Base-by-base conservation (phyloP, 2,113 vertebrate genomes). In the Sylvilagus bachmani region DNA sequence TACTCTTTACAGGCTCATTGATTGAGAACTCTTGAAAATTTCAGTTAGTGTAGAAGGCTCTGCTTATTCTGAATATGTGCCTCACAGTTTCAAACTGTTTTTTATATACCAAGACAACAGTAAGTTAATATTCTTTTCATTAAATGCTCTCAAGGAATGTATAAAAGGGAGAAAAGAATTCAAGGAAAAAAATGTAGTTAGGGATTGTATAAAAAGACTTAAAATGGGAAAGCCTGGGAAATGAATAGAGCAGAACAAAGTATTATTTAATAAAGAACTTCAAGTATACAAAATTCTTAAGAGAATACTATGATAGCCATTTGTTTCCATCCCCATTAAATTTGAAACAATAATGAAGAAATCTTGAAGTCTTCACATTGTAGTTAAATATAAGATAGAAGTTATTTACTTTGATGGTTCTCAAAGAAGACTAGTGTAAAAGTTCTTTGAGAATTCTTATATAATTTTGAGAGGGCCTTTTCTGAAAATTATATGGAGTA, bases 401-500 rank as follows among this genome's bases (percentile, higher is more conserved):
- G 78, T 90, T 92, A 74, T 79, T 78, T 92, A 70, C 19, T 87
- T 80, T 67, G 25, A 13, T 71, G 64, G 44, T 88, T 93, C n/a
- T 91, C 33, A 87, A 31, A 53, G 51, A 74, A 90, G 31, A 71
- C 55, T 79, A 87, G 33, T 78, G 1, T 77, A n/a, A 79, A 78
- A 71, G 27, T 86, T 90, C 21, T 79, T 79, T 92, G 58, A 88
- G 73, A 77, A 71, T 87, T 74, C 84, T 79, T 64, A 44, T 14
- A 55, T 84, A 90, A 90, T 80, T 96, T 81, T 71, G 33, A 79
- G 83, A 91, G 38, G 25, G 33, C 62, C 25, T 95, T 93, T 97
- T 64, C 27, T 93, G 19, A 69, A 66, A 21, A 7, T 86, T 82
- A 33, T 51, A 9, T 89, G 21, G 5, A 90, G 38, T 95, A 49